phyloP scores from a whole-genome alignment of 1,140 invertebrate genomes.

The Drosophila ananassae region DNA sequence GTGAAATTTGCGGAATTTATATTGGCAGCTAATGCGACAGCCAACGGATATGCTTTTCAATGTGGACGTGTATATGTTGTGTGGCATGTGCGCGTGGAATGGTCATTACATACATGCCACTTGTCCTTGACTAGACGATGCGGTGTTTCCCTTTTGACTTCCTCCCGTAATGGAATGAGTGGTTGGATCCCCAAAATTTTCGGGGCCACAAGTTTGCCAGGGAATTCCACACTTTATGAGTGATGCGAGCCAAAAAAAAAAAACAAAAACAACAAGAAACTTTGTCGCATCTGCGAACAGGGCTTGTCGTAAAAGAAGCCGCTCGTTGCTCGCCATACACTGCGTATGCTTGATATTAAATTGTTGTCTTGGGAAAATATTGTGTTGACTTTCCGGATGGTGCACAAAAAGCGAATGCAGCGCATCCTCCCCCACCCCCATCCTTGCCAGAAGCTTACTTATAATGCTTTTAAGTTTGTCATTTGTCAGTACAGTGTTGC shows the following conservation, averaged over 20 bases:
- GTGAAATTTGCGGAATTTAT: conserved; percentile 78
- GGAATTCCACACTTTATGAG: conserved; percentile 57
- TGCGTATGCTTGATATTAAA: conserved; percentile 81
- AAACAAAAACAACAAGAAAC: conserved; percentile 3
- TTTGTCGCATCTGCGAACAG: conserved; percentile 51
- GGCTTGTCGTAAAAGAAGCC: conserved; percentile 27
- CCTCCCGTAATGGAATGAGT: neutral
- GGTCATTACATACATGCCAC: conserved; percentile 10
- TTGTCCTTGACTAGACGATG: conserved; percentile 34
- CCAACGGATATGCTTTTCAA: conserved; percentile 18
- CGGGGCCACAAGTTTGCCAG: neutral
- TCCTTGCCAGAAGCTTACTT: conserved; percentile 57
- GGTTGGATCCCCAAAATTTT: conserved; percentile 6
- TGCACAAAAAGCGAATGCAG: conserved; percentile 44
- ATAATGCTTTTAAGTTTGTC: conserved; percentile 79
- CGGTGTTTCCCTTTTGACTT: conserved; percentile 7
- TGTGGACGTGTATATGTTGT: conserved; percentile 6
- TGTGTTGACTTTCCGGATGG: conserved; percentile 67
- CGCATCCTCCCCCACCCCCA: neutral
- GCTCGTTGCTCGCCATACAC: conserved; percentile 29
- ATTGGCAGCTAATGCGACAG: conserved; percentile 76
- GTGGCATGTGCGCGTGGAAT: conserved; percentile 32
- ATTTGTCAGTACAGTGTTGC: conserved; percentile 76
- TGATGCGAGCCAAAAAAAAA: conserved; percentile 48
- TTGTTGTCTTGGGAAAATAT: conserved; percentile 76